phyloP scores from a whole-genome alignment of 2,113 vertebrate species.

The Labrus mixtus region DNA sequence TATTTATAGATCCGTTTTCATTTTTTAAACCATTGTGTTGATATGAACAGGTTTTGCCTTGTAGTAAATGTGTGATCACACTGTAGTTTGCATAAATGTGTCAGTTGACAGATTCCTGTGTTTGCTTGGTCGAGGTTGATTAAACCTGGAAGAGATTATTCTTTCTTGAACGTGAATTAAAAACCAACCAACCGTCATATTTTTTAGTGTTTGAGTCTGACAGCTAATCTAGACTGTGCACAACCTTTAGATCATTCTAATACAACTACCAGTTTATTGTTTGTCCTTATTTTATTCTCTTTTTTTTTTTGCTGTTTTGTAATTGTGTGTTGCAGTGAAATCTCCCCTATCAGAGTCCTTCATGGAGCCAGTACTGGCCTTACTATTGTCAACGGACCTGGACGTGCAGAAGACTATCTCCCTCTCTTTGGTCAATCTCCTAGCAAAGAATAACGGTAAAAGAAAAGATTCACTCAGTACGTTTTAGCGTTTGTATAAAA shows the following conservation, averaged over 20 bases:
- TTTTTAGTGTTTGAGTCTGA: not conserved
- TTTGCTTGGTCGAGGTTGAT: conserved; percentile 13
- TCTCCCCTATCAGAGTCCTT: conserved; percentile 78
- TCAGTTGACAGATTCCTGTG: conserved; percentile 24
- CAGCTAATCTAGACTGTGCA: not conserved
- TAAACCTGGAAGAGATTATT: not conserved
- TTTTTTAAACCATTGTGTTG: not conserved
- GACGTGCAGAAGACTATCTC: conserved; percentile 85
- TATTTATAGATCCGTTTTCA: not conserved
- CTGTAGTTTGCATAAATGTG: conserved; percentile 23
- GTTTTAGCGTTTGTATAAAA: not conserved
- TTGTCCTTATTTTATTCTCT: not conserved
- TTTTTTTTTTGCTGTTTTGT: not conserved
- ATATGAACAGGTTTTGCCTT: not conserved
- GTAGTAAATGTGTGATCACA: conserved; percentile 26
- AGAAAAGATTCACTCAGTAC: conserved; percentile 48
- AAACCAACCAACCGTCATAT: not conserved
- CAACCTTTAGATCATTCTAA: not conserved
- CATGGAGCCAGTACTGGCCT: conserved; percentile 79
- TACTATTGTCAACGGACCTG: conserved; percentile 83
- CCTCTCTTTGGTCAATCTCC: conserved; percentile 84
- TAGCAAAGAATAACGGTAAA: conserved; percentile 85
- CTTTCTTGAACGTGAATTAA: not conserved
- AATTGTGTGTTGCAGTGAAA: conserved; percentile 71
- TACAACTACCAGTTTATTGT: too few relatives aligned